These are phyloP conservation scores for Temnothorax longispinosus DNA, from an alignment of 1,140 invertebrate genomes.

Conservation along the genomic window DNA sequence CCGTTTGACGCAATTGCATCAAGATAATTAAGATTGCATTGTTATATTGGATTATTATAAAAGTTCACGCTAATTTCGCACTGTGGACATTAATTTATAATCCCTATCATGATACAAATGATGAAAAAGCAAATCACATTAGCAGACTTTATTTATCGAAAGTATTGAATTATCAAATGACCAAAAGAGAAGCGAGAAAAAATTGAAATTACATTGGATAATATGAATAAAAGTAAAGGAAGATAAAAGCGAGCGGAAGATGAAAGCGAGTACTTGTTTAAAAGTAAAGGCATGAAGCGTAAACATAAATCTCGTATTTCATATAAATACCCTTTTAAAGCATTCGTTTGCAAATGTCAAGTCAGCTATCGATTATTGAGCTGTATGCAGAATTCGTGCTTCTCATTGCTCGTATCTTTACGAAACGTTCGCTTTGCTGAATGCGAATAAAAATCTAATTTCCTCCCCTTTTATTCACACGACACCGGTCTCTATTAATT, in stretches of 20 bases:
- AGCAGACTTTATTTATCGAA: neutral
- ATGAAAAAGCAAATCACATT: neutral
- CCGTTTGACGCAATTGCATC: neutral
- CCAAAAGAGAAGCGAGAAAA: neutral
- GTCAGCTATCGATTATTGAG: neutral
- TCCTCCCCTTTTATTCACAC: neutral
- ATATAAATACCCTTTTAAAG: neutral
- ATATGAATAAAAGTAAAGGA: neutral
- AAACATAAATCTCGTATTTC: neutral
- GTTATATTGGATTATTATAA: conserved; percentile 5
- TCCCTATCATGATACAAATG: neutral
- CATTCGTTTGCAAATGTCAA: neutral
- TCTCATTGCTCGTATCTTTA: neutral
- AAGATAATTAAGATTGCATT: neutral
- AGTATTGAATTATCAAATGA: neutral
- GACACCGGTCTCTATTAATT: neutral
- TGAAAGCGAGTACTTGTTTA: neutral
- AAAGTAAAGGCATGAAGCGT: conserved; percentile 9
- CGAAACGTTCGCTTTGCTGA: neutral
- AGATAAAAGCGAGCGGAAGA: neutral
- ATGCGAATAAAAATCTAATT: neutral
- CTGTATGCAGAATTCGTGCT: neutral
- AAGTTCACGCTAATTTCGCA: neutral
- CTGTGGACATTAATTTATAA: neutral
- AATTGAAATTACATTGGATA: neutral